Evolutionary conservation across 2,113 vertebrate genomes (phyloP).

Genomic region (Grallaria varia): DNA sequence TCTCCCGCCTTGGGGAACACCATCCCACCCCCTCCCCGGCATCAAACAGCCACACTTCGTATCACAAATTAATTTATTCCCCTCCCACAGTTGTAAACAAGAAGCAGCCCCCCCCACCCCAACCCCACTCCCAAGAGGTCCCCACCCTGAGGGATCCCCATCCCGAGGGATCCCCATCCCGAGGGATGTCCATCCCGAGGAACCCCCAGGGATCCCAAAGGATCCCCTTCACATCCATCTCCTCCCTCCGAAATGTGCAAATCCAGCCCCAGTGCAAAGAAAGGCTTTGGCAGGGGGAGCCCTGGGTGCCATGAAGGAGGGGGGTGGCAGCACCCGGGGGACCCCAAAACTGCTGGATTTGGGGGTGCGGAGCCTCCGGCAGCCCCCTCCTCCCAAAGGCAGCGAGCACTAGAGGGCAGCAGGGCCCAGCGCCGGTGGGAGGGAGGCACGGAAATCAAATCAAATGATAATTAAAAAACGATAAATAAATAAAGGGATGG

Average conservation of each 20-base stretch:
- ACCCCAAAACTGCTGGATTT: not conserved
- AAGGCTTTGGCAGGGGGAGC: not conserved
- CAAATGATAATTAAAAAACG: not conserved
- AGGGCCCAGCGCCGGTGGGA: not conserved
- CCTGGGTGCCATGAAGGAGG: not conserved
- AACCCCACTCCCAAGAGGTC: not conserved
- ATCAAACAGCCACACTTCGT: not conserved
- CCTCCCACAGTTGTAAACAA: conserved; percentile 46
- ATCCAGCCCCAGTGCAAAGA: not conserved
- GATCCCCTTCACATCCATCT: not conserved
- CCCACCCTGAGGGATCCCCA: not conserved
- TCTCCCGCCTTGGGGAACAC: not conserved
- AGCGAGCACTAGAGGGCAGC: conserved; percentile 65
- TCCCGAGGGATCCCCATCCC: not conserved
- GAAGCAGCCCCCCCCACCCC: not conserved
- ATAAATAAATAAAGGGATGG: not conserved
- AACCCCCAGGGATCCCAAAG: not conserved
- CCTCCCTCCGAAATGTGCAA: not conserved
- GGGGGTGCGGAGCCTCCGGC: not conserved
- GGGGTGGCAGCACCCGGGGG: not conserved
- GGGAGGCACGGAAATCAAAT: not conserved
- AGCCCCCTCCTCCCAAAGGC: not conserved
- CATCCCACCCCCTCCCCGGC: not conserved
- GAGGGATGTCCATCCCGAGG: not conserved
- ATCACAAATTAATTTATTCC: conserved; percentile 65